Conservation (phyloP, 2,888 invertebrate species). For the Lamellibrachia satsuma region DNA sequence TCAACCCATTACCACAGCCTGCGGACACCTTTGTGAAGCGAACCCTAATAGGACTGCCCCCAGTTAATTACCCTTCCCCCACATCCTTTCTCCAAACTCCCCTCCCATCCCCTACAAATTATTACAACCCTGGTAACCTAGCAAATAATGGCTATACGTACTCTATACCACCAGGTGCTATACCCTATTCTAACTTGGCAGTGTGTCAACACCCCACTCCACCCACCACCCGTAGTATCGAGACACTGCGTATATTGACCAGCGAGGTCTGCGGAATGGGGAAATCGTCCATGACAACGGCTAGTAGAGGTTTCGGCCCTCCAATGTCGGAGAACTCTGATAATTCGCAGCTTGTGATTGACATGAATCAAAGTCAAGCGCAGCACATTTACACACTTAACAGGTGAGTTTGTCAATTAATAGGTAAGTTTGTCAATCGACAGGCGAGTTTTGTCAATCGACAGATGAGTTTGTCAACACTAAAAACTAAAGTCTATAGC, state of each 20-base stretch:
- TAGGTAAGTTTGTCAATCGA: too few species aligned
- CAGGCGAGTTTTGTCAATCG: too few species aligned
- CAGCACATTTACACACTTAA: background rate
- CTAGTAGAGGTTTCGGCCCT: background rate
- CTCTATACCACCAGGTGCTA: background rate
- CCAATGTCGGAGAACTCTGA: background rate
- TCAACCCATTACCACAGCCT: background rate
- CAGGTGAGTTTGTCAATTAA: background rate
- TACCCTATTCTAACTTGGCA: background rate
- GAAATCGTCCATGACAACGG: background rate
- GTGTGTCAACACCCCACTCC: background rate
- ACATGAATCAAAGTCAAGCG: background rate
- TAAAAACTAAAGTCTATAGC: too few species aligned
- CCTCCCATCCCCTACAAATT: background rate
- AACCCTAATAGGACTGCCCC: conserved; percentile 3
- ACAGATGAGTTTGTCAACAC: too few species aligned
- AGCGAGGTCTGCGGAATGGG: background rate
- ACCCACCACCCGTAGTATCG: background rate
- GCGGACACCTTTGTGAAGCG: background rate
- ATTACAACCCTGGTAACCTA: background rate
- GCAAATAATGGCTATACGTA: background rate
- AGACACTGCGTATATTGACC: background rate
- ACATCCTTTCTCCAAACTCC: background rate
- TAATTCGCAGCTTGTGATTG: background rate
- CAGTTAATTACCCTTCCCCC: background rate